Percentiles rank a stretch among this genome's conserved stretches.
These are phyloP conservation scores for Lathronympha strigana DNA, from an alignment of 2,888 invertebrate genomes.

Conservation along the genomic window DNA sequence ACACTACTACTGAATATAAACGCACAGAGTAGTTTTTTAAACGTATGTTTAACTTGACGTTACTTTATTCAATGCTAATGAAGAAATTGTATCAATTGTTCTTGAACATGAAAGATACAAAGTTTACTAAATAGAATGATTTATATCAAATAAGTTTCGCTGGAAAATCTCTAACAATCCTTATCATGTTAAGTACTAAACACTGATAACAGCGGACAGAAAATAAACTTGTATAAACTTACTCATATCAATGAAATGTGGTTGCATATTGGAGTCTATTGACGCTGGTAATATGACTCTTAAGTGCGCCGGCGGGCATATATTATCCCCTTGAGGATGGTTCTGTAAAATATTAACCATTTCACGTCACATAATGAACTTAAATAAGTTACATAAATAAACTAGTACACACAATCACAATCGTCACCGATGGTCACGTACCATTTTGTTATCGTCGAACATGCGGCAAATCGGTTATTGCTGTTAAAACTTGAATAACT, in stretches of 20 bases:
- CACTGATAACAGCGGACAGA: constrained; percentile 30
- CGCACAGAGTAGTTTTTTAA: neutral
- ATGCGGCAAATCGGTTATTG: constrained; percentile 27
- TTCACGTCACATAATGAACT: constrained; percentile 61
- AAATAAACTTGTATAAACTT: constrained; percentile 49
- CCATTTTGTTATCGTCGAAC: constrained; percentile 49
- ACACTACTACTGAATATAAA: neutral
- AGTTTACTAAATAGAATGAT: constrained; percentile 29
- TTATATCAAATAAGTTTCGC: constrained; percentile 9
- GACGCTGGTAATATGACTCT: constrained; percentile 72
- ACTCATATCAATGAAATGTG: constrained; percentile 73
- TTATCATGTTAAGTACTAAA: constrained; percentile 32
- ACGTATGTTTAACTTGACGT: neutral
- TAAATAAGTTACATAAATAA: constrained; percentile 72
- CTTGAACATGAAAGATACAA: neutral
- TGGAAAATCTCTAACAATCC: constrained; percentile 11
- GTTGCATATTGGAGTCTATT: constrained; percentile 65
- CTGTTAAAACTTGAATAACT: constrained; percentile 11
- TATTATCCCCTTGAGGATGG: constrained; percentile 65
- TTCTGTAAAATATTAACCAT: constrained; percentile 66
- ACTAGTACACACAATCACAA: constrained; percentile 57
- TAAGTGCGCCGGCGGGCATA: constrained; percentile 67
- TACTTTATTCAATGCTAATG: neutral
- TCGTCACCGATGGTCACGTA: constrained; percentile 49
- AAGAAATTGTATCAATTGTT: constrained; percentile 5